These are phyloP conservation scores for Drosophila jambulina DNA, from an alignment of 1,140 invertebrate species.

Conservation along the genomic window DNA sequence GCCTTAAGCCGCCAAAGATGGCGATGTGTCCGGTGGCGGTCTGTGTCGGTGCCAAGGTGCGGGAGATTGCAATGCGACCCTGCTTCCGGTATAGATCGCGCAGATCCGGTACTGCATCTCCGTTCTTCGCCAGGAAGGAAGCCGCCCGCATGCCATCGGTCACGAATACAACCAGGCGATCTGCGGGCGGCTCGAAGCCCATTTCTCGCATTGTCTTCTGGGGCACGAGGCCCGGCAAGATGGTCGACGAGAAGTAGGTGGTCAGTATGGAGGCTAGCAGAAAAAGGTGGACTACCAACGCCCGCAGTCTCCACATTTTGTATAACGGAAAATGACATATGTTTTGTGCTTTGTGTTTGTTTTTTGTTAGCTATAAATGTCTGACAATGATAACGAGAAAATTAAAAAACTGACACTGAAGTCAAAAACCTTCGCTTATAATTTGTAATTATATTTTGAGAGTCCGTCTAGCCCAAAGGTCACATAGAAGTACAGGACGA, in stretches of 20 bases:
- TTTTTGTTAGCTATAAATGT: neutral
- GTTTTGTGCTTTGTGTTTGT: neutral
- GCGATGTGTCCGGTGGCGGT: constrained; percentile 98
- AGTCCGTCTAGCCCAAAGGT: constrained; percentile 97
- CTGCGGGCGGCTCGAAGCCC: constrained; percentile 87
- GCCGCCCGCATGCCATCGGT: constrained; percentile 95
- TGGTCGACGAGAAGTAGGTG: constrained; percentile 88
- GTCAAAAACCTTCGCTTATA: neutral
- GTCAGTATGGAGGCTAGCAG: constrained; percentile 87
- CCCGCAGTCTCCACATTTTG: constrained; percentile 75
- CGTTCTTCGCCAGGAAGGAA: constrained; percentile 87
- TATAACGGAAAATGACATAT: neutral
- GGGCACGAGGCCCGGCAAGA: constrained; percentile 86
- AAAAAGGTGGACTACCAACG: constrained; percentile 85
- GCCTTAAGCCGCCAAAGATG: constrained; percentile 96
- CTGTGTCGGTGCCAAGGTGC: constrained; percentile 96
- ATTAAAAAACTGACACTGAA: neutral
- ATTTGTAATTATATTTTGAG: too few relatives aligned
- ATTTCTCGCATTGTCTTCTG: constrained; percentile 84
- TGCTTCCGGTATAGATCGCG: constrained; percentile 77
- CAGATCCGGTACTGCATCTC: constrained; percentile 54
- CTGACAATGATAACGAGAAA: neutral
- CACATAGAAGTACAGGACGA: constrained; percentile 92
- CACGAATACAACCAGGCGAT: constrained; percentile 92
- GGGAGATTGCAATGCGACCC: constrained; percentile 94